Percentiles rank a stretch among this genome's conserved stretches.
Evolutionary conservation across 92 coral and sea anemone genomes (phyloP).

Genomic region (Phymanthus crucifer): DNA sequence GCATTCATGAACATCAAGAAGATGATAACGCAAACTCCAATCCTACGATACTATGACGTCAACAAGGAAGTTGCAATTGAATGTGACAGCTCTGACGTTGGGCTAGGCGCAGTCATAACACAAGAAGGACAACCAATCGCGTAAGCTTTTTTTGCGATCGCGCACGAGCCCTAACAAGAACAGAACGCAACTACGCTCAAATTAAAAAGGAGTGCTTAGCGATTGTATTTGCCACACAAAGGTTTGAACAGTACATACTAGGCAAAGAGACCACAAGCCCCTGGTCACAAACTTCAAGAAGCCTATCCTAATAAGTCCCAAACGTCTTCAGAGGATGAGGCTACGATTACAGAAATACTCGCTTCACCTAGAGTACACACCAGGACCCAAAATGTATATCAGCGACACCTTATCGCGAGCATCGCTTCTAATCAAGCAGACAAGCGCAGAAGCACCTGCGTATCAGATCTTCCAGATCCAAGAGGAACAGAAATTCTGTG

Average conservation of each 20-base stretch:
- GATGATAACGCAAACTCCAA: constrained; percentile 45
- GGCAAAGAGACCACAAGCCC: constrained; percentile 37
- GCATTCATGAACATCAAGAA: constrained; percentile 37
- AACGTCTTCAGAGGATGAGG: constrained; percentile 37
- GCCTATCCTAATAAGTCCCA: constrained; percentile 47
- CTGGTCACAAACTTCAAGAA: constrained; percentile 46
- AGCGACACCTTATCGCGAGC: too few relatives aligned
- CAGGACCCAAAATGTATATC: too few relatives aligned
- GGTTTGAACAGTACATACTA: constrained; percentile 48
- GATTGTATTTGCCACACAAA: constrained; percentile 51
- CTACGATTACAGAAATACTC: constrained; percentile 23
- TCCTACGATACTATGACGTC: constrained; percentile 40
- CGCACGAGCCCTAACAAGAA: constrained; percentile 41
- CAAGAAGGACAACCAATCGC: too few relatives aligned
- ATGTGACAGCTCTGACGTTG: too few relatives aligned
- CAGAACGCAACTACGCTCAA: constrained; percentile 47
- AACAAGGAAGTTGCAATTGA: constrained; percentile 50
- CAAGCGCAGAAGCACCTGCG: constrained; percentile 20
- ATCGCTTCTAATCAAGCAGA: too few relatives aligned
- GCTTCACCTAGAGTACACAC: constrained; percentile 18
- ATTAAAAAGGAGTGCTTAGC: constrained; percentile 53
- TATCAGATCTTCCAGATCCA: constrained; percentile 44
- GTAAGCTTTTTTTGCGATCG: too few relatives aligned
- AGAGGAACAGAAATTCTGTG: constrained; percentile 23
- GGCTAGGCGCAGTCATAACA: too few relatives aligned